A percentile compares a stretch with the other conserved stretches of the same genome.
Conservation (phyloP, 1,140 invertebrate species). For the Trachelipus rathkii region DNA sequence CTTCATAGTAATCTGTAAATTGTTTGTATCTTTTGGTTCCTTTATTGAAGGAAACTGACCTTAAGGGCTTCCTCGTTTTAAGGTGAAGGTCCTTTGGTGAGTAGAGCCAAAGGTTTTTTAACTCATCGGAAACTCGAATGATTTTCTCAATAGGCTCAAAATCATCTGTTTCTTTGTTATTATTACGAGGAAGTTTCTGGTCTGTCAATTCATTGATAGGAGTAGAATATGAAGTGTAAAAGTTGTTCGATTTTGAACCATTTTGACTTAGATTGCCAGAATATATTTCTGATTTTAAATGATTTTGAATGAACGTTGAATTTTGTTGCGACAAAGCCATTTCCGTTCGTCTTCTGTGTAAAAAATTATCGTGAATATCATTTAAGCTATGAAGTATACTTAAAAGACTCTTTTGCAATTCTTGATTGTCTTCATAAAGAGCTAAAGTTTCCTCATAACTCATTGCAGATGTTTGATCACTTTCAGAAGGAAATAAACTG, state of each 20-base stretch:
- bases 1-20: not conserved
- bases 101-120: conserved; percentile 4
- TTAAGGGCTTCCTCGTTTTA: not conserved
- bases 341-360: not conserved
- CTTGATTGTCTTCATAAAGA: conserved; percentile 4
- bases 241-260: not conserved
- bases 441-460: conserved; percentile 3
- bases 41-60: not conserved
- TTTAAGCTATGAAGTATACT: not conserved
- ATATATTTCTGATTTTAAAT: not conserved
- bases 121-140: not conserved
- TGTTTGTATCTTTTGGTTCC: not conserved
- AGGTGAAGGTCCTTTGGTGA: not conserved
- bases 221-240: not conserved
- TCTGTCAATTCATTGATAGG: not conserved
- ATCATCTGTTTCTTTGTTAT: not conserved
- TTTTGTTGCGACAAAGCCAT: not conserved
- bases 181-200: not conserved
- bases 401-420: conserved; percentile 6
- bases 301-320: not conserved
- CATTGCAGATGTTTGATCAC: not conserved
- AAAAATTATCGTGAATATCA: not conserved
- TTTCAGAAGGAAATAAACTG: not conserved
- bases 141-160: not conserved
- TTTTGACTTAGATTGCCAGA: not conserved